phyloP scores from a whole-genome alignment of 2,113 vertebrate species.

The Globicephala melas region DNA sequence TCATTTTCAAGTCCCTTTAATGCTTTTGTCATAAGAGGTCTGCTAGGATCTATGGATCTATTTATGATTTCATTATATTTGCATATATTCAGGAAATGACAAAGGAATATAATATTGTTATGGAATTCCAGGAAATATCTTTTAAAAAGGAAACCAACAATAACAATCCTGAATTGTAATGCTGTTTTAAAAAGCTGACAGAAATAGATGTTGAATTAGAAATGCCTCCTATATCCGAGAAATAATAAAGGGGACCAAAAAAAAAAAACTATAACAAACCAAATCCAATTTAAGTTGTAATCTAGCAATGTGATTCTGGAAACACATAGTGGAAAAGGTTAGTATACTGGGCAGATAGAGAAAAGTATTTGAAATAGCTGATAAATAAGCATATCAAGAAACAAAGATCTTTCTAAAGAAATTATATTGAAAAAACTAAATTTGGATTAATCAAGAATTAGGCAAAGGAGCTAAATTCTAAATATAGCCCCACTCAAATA shows the following conservation, averaged over 20 bases:
- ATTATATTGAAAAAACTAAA: slow-evolving; percentile 17
- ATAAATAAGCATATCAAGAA: slow-evolving; percentile 5
- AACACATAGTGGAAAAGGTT: not conserved
- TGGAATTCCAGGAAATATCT: not conserved
- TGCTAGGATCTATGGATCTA: not conserved
- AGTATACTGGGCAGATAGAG: not conserved
- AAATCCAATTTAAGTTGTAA: not conserved
- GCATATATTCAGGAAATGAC: slow-evolving; percentile 4
- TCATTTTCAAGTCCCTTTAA: not conserved
- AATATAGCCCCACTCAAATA: not conserved
- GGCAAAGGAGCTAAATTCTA: not conserved
- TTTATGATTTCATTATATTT: slow-evolving; percentile 19
- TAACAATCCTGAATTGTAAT: not conserved
- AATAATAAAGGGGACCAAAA: not conserved
- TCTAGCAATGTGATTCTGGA: not conserved
- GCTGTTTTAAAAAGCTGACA: slow-evolving; percentile 11
- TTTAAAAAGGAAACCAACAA: slow-evolving; percentile 20
- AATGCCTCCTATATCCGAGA: not conserved
- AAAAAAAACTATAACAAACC: not conserved
- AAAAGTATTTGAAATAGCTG: not conserved
- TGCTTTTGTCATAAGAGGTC: not conserved
- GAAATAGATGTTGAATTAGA: slow-evolving; percentile 16
- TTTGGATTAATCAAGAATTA: slow-evolving; percentile 9
- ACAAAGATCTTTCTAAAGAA: slow-evolving; percentile 16
- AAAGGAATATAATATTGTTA: not conserved